A percentile compares a stretch with the other conserved stretches of the same genome.
phyloP scores from a whole-genome alignment of 1,140 invertebrate species.

The Propsilocerus akamusi region DNA sequence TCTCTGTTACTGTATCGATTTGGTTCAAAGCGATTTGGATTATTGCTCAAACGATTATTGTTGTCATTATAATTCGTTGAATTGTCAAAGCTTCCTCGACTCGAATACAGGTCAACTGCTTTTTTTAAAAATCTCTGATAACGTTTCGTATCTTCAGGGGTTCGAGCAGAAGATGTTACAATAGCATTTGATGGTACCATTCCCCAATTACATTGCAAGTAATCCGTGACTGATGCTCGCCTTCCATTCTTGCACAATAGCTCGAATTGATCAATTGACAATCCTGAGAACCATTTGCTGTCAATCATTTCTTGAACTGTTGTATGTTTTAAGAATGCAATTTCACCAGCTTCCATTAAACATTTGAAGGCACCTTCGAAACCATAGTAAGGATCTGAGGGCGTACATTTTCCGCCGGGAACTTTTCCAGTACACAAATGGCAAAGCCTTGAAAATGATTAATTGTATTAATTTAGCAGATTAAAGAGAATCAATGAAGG shows the following conservation, averaged over 20 bases:
- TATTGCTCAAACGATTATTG: conserved; percentile 11
- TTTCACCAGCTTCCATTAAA: conserved; percentile 67
- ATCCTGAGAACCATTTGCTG: conserved; percentile 33
- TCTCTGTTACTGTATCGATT: background rate
- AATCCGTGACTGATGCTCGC: conserved; percentile 47
- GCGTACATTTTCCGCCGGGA: conserved; percentile 60
- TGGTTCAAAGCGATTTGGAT: conserved; percentile 4
- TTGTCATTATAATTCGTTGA: conserved; percentile 9
- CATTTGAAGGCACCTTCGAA: conserved; percentile 81
- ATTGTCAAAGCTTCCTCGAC: background rate
- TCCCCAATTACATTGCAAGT: conserved; percentile 72
- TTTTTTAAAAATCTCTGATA: conserved; percentile 38
- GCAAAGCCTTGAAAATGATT: conserved; percentile 41
- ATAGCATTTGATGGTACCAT: conserved; percentile 69
- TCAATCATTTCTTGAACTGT: conserved; percentile 55
- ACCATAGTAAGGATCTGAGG: conserved; percentile 74
- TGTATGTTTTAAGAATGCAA: conserved; percentile 83
- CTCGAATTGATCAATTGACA: conserved; percentile 55
- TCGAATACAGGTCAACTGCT: conserved; percentile 28
- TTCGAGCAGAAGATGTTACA: conserved; percentile 63
- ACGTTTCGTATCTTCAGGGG: conserved; percentile 32
- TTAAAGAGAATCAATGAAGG: background rate
- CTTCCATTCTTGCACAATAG: conserved; percentile 73
- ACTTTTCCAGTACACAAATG: conserved; percentile 63
- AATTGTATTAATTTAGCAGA: conserved; percentile 6